A percentile compares a stretch with the other conserved stretches of the same genome.
Conservation (phyloP, 2,888 invertebrate genomes). For the Chrysolina haemoptera region DNA sequence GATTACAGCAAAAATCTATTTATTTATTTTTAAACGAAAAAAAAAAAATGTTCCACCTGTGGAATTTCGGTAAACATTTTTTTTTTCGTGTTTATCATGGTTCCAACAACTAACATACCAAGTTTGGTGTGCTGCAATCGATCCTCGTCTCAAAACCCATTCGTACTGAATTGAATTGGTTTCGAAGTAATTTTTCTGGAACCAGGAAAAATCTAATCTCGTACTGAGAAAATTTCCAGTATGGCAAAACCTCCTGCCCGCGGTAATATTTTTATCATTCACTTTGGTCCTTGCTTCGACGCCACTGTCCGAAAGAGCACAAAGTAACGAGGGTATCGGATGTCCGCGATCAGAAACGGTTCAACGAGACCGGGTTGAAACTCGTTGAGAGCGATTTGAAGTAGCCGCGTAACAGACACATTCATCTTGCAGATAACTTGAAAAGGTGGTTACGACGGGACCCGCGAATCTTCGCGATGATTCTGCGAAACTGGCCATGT, state of each 20-base stretch:
- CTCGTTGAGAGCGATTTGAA: slow-evolving; percentile 27
- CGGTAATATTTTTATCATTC: background rate
- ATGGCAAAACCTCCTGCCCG: background rate
- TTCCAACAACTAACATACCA: too few relatives aligned
- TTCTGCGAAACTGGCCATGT: background rate
- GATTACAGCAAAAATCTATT: too few relatives aligned
- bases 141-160: too few relatives aligned
- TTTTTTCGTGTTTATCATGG: too few relatives aligned
- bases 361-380: slow-evolving; percentile 4
- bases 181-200: too few relatives aligned
- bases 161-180: too few relatives aligned
- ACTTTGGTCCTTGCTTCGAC: background rate
- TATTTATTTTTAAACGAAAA: too few relatives aligned
- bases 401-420: slow-evolving; percentile 21
- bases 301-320: background rate
- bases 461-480: background rate
- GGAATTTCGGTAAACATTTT: too few relatives aligned
- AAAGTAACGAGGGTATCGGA: slow-evolving; percentile 2
- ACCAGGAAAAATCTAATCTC: too few relatives aligned
- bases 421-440: slow-evolving; percentile 26
- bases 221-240: too few relatives aligned
- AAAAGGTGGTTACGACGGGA: slow-evolving; percentile 25
- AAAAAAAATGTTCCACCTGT: too few relatives aligned
- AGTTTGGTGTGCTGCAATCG: too few relatives aligned
- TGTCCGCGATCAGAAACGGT: slow-evolving; percentile 13